Evolutionary conservation across 2,797 vertebrate species (phyloP).

Genomic region (Pelochelys cantorii): DNA sequence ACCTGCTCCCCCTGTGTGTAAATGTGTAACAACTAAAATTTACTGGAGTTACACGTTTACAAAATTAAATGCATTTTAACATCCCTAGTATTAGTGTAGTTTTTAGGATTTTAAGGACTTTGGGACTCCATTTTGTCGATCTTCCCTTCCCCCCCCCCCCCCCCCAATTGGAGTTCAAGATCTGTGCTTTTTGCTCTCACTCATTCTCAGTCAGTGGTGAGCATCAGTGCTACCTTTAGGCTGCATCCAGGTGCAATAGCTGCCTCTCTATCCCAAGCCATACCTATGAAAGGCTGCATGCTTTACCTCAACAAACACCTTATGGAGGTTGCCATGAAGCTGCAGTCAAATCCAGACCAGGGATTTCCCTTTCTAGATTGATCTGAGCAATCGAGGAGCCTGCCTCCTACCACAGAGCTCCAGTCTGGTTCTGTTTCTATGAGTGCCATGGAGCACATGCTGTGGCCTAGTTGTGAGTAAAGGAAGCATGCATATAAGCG

Average conservation of each 20-base stretch:
- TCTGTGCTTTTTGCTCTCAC: background rate
- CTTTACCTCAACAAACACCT: background rate
- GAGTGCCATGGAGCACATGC: background rate
- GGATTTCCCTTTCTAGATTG: background rate
- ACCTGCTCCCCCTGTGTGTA: too few relatives aligned
- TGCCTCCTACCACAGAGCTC: background rate
- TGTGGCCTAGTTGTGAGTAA: too few relatives aligned
- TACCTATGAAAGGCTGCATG: background rate
- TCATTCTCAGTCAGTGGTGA: background rate
- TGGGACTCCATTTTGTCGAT: background rate
- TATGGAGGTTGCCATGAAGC: background rate
- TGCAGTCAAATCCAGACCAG: background rate
- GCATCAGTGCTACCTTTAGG: background rate
- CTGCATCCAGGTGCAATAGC: too few relatives aligned
- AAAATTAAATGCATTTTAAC: too few relatives aligned
- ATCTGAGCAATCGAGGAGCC: background rate
- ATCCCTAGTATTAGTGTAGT: background rate
- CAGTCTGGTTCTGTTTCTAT: background rate
- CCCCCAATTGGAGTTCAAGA: background rate
- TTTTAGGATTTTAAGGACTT: background rate
- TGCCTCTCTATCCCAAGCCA: too few relatives aligned
- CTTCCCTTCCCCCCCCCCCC: too few relatives aligned
- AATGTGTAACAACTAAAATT: too few relatives aligned
- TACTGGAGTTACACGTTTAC: too few relatives aligned
- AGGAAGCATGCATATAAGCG: too few relatives aligned